Evolutionary conservation across 2,113 vertebrate species (phyloP), one percentile per base, ranked within the genome.

Genomic region (Engystomops pustulosus): DNA sequence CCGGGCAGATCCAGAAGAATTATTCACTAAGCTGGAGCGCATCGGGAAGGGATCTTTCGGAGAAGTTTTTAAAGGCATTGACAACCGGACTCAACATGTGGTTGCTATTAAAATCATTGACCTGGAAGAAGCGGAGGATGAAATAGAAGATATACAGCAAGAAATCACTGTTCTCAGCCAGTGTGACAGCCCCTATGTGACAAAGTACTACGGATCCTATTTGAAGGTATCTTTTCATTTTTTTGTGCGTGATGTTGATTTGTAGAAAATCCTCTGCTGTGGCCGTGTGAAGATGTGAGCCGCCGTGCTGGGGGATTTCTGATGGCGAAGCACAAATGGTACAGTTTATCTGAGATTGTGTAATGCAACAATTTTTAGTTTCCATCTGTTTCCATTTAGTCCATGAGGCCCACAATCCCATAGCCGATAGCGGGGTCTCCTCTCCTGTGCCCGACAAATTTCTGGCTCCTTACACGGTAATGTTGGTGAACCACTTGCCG

Each of bases 51-150:
- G 97, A 60, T 98, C 97, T 14, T 98, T 98, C 85, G 97, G 97
- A 79, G 97, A 98, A 91, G 97, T 98, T 82, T 97, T 97, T 78
- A 98, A 98, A 93, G 97, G 97, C 60, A 98, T 98, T 75, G 96
- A 98, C 89, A 98, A 97, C 85, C 93, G 94, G 78, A 92, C 93
- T 1, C 95, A 97, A 88, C 95, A 95, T 79, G 96, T 98, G 3
- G 96, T 98, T 55, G 96, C 97, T 90, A 98, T 98, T 68, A 98
- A 98, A 94, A 97, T 96, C 83, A 98, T 98, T 71, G 97, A 98
- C 86, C 94, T 98, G 9, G 96, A 98, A 90, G 96, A 98, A 93
- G 96, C 97, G 0, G 97, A 98, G 90, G 97, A 98, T 87, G 97
- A 98, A 92, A 98, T 97, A 86, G 96, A 98, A 89, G 97, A 98